Evolutionary conservation across 2,888 invertebrate species (phyloP).

Genomic region (Smittia aterrima): DNA sequence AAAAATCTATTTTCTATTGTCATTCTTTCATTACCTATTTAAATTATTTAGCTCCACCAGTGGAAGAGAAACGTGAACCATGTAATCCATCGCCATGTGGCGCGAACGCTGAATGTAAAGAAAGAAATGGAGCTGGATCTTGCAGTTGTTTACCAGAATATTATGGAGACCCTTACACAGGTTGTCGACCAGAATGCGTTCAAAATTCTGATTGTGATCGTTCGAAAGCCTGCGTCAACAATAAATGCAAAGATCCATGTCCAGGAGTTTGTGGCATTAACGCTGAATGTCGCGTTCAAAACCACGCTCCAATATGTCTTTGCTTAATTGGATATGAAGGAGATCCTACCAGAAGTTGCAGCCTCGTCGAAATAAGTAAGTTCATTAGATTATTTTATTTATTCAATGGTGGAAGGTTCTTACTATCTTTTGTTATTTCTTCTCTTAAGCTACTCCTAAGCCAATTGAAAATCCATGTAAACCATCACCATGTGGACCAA

Average conservation of each 20-base stretch:
- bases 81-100: constrained; percentile 80
- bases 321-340: constrained; percentile 72
- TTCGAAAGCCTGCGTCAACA: constrained; percentile 70
- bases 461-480: constrained; percentile 56
- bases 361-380: constrained; percentile 48
- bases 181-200: constrained; percentile 78
- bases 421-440: neutral
- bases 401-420: neutral
- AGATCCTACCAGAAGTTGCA: constrained; percentile 68
- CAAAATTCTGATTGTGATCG: constrained; percentile 73
- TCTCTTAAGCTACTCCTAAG: constrained; percentile 46
- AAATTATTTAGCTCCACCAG: constrained; percentile 49
- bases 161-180: constrained; percentile 73
- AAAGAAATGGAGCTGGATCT: constrained; percentile 71
- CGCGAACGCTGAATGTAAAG: constrained; percentile 73
- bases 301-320: constrained; percentile 74
- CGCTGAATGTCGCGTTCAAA: constrained; percentile 71
- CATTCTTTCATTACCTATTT: too few relatives aligned
- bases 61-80: constrained; percentile 55
- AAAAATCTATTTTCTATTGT: neutral
- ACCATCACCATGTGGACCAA: constrained; percentile 67
- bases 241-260: constrained; percentile 77
- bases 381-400: neutral
- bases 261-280: constrained; percentile 74
- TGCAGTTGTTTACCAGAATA: constrained; percentile 73